Evolutionary conservation across 1,140 invertebrate genomes (phyloP), one percentile per base, ranked within the genome.

Genomic region (Metopolophium dirhodum): DNA sequence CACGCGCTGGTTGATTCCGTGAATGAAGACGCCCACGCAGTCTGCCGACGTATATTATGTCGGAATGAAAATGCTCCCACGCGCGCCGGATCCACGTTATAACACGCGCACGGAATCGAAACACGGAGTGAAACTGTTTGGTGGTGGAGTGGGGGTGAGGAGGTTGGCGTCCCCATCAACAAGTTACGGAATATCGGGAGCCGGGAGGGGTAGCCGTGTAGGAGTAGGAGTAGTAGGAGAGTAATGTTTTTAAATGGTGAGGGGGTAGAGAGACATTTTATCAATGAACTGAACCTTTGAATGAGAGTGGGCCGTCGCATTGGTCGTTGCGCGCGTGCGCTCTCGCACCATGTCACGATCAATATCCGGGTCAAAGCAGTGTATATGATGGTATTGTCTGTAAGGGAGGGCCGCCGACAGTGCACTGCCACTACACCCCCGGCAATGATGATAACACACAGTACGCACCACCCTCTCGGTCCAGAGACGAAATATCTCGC

Each of bases 21-120:
- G 91, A 93, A 93, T 93, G 91, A 85, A 93, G 49, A 93, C 82
- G 49, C 91, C 91, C 91, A 93, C 91, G 82, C 82, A 85, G 77
- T 85, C 45, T 85, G 82, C 37, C 35, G n/a, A 30, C 37, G 90
- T 54, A 57, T 35, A 54, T n/a, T 35, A 57, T n/a, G 30, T 1
- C 90, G 68, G 7, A 93, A 57, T 22, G 77, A 45, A 35, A 93
- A 26, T 83, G 49, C 91, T n/a, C 61, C 82, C 91, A 86, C 91
- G 91, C 77, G 47, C 68, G n/a, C 30, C 68, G 45, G 1, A 83
- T 85, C 82, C 49, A 49, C 47, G 54, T 54, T 90, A 90, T 61
- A 41, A 61, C n/a, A 30, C 35, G 30, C 57, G 61, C 11, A 61
- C 54, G n/a, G 26, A 35, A 77, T 54, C 22, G 20, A 23, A 54